Conservation (phyloP, 2,113 vertebrate genomes). For the Numenius arquata region DNA sequence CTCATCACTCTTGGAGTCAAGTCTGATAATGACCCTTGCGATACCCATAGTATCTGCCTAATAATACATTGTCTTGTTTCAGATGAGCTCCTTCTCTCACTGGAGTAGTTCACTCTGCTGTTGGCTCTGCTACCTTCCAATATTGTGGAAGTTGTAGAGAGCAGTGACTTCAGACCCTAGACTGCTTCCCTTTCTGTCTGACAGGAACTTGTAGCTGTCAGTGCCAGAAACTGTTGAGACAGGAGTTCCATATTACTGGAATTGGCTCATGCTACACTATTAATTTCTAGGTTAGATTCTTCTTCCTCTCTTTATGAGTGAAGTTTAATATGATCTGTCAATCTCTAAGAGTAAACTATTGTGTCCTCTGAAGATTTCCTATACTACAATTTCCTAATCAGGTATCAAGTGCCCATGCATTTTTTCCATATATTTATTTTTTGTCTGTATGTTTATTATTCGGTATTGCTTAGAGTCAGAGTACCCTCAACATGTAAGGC, state of each 20-base stretch:
- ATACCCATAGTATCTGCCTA: neutral
- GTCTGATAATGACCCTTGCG: slow-evolving; percentile 15
- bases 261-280: neutral
- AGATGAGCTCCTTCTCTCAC: neutral
- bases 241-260: neutral
- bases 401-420: neutral
- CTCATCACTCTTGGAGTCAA: slow-evolving; percentile 5
- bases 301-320: neutral
- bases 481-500: neutral
- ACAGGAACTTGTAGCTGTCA: neutral
- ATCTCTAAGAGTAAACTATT: neutral
- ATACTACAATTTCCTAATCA: neutral
- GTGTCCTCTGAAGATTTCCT: neutral
- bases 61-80: slow-evolving; percentile 15
- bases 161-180: neutral
- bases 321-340: neutral
- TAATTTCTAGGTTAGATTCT: neutral
- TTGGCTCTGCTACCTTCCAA: neutral
- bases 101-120: neutral
- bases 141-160: neutral
- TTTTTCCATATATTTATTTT: neutral
- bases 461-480: neutral
- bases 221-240: neutral
- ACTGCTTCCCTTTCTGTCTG: neutral
- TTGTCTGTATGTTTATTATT: neutral